Percentiles rank a stretch among this genome's conserved stretches.
Evolutionary conservation across 2,888 invertebrate species (phyloP).

Genomic region (Torymus tubicola): DNA sequence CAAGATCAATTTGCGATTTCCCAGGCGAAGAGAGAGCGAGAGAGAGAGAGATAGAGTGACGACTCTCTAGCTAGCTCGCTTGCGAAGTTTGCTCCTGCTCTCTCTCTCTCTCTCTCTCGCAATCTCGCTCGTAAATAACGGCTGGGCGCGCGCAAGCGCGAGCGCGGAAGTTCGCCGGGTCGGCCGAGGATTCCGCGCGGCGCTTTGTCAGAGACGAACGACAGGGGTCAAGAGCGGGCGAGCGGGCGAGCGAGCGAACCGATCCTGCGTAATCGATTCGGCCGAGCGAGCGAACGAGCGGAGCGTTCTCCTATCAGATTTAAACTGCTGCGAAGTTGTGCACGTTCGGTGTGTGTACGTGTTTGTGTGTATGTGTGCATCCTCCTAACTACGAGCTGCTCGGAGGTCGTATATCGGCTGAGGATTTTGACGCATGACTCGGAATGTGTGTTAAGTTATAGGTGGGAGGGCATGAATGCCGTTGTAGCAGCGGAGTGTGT

Average conservation of each 20-base stretch:
- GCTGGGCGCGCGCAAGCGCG: slow-evolving; percentile 52
- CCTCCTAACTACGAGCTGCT: not conserved
- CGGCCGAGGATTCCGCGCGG: slow-evolving; percentile 68
- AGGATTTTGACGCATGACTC: too few species aligned
- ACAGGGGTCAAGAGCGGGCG: slow-evolving; percentile 49
- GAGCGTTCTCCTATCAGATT: slow-evolving; percentile 12
- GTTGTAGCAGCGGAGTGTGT: too few species aligned
- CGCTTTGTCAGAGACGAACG: slow-evolving; percentile 70
- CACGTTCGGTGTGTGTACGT: not conserved
- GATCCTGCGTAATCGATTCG: slow-evolving; percentile 61
- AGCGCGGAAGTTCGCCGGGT: slow-evolving; percentile 68
- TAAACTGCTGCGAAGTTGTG: slow-evolving; percentile 13
- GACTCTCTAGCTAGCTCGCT: slow-evolving; percentile 54
- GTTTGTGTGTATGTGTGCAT: not conserved
- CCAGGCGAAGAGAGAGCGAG: slow-evolving; percentile 56
- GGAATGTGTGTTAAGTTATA: too few species aligned
- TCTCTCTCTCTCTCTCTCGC: slow-evolving; percentile 13
- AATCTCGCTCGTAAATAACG: slow-evolving; percentile 72
- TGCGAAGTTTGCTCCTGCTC: slow-evolving; percentile 64
- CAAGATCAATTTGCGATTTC: slow-evolving; percentile 71
- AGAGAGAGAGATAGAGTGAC: too few species aligned
- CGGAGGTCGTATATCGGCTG: not conserved
- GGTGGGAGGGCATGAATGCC: too few species aligned
- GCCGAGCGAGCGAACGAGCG: slow-evolving; percentile 42
- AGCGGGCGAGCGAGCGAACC: slow-evolving; percentile 11